Percentiles rank a stretch among this genome's conserved stretches.
Conservation (phyloP, 2,888 invertebrate genomes). For the Apodemia zela region DNA sequence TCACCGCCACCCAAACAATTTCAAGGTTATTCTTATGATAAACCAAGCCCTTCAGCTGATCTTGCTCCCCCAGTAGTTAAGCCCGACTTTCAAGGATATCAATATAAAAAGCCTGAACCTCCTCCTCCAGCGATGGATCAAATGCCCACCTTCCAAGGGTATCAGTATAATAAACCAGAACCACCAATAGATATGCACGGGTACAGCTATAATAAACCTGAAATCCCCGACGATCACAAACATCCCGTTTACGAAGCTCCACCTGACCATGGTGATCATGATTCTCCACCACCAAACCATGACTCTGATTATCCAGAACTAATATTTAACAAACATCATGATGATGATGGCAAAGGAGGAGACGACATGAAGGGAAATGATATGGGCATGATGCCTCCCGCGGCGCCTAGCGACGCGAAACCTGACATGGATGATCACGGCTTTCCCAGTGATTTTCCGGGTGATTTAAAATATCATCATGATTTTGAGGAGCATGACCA, state of each 20-base stretch:
- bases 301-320: slow-evolving; percentile 59
- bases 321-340: slow-evolving; percentile 54
- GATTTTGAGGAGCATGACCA: slow-evolving; percentile 62
- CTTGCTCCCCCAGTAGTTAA: slow-evolving; percentile 38
- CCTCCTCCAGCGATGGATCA: background rate
- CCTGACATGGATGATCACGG: slow-evolving; percentile 59
- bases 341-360: slow-evolving; percentile 32
- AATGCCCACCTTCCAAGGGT: background rate
- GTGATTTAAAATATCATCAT: slow-evolving; percentile 61
- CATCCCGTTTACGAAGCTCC: slow-evolving; percentile 2
- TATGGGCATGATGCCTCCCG: slow-evolving; percentile 60
- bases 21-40: slow-evolving; percentile 58
- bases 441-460: slow-evolving; percentile 69
- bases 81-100: slow-evolving; percentile 48
- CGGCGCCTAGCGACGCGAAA: slow-evolving; percentile 44
- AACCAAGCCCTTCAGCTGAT: slow-evolving; percentile 51
- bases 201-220: slow-evolving; percentile 1
- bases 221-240: slow-evolving; percentile 33
- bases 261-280: slow-evolving; percentile 17
- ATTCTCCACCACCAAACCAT: slow-evolving; percentile 39
- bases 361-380: slow-evolving; percentile 46
- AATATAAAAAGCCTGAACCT: slow-evolving; percentile 36
- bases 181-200: background rate
- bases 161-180: slow-evolving; percentile 10
- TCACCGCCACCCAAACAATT: slow-evolving; percentile 54